Percentiles rank a stretch among this genome's conserved stretches.
Conservation (phyloP, 2,888 invertebrate genomes). For the Tetheella fluctuosa region DNA sequence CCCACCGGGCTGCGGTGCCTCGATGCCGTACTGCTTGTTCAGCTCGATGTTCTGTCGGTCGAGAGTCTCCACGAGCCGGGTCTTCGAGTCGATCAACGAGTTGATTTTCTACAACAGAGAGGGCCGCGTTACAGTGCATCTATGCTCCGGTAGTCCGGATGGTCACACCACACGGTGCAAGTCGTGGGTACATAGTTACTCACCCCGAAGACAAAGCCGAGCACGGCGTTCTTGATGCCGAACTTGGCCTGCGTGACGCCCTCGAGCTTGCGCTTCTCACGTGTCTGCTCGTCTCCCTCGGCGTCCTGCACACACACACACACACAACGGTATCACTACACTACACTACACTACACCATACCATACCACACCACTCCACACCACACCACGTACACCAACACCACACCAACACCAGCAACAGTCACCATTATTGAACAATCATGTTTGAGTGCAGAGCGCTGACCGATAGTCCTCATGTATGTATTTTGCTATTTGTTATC, state of each 20-base stretch:
- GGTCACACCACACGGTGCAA: background rate
- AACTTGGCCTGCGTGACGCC: constrained; percentile 85
- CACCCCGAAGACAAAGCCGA: constrained; percentile 94
- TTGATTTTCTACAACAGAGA: constrained; percentile 89
- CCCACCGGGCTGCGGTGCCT: constrained; percentile 85
- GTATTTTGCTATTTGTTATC: too few species aligned
- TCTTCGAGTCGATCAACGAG: constrained; percentile 91
- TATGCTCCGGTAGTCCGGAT: background rate
- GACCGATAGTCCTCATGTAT: too few species aligned
- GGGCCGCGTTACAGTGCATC: background rate
- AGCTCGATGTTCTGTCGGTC: constrained; percentile 90
- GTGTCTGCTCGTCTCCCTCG: constrained; percentile 77
- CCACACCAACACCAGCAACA: constrained; percentile 23
- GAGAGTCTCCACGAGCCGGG: constrained; percentile 87
- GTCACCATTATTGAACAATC: constrained; percentile 15
- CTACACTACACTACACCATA: constrained; percentile 32
- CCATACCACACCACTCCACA: constrained; percentile 33
- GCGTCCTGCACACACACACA: constrained; percentile 72
- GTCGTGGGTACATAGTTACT: constrained; percentile 56
- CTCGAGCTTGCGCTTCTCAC: constrained; percentile 91
- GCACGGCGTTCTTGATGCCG: constrained; percentile 90
- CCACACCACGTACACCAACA: constrained; percentile 29
- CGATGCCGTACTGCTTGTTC: constrained; percentile 90
- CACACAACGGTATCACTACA: constrained; percentile 37
- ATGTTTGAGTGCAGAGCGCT: too few species aligned